These are phyloP conservation scores for Microctonus brassicae DNA, from an alignment of 2,888 invertebrate genomes.

Conservation along the genomic window DNA sequence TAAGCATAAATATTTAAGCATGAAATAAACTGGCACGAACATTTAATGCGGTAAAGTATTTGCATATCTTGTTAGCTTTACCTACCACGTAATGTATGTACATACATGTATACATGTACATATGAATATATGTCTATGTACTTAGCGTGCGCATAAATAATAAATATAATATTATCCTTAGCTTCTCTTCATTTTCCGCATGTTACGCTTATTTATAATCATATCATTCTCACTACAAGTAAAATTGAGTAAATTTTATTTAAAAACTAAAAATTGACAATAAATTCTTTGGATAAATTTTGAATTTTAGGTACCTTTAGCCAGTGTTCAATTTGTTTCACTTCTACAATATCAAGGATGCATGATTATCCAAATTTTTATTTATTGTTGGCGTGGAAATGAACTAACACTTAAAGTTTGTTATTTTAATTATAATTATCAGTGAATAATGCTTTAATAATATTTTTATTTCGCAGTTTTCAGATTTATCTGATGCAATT, in stretches of 20 bases:
- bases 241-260: too few relatives aligned
- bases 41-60: conserved; percentile 45
- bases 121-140: conserved; percentile 1
- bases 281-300: neutral
- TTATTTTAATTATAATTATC: conserved; percentile 1
- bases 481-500: conserved; percentile 26
- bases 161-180: conserved; percentile 2
- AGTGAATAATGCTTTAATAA: neutral
- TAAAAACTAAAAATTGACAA: too few relatives aligned
- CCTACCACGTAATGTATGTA: conserved; percentile 21
- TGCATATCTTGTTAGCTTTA: conserved; percentile 46
- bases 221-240: too few relatives aligned
- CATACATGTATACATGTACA: too few relatives aligned
- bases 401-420: conserved; percentile 72
- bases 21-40: conserved; percentile 41
- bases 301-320: conserved; percentile 37
- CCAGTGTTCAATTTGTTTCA: conserved; percentile 71
- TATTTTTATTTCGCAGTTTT: conserved; percentile 14
- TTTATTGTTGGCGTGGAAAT: conserved; percentile 75
- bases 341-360: conserved; percentile 72
- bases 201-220: neutral
- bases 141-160: conserved; percentile 19
- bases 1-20: conserved; percentile 42
- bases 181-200: conserved; percentile 16
- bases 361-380: conserved; percentile 72